A percentile compares a stretch with the other conserved stretches of the same genome.
Conservation (phyloP, 1,140 invertebrate species). For the Hydropsyche tenuis region DNA sequence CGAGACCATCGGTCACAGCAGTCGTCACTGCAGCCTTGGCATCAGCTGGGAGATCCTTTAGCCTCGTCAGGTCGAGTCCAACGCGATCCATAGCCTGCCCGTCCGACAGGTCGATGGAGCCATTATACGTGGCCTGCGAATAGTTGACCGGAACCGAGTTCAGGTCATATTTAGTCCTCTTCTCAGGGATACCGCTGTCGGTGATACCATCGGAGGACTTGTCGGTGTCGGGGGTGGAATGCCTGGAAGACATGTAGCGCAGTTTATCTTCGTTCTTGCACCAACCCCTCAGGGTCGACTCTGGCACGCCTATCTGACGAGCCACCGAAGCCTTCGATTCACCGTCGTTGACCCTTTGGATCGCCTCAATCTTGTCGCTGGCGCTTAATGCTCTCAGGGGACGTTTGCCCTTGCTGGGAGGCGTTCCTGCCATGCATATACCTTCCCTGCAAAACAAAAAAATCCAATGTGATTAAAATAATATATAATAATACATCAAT, state of each 20-base stretch:
- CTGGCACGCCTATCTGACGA: constrained; percentile 80
- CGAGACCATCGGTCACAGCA: constrained; percentile 47
- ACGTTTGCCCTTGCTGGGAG: constrained; percentile 69
- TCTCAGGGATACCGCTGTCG: constrained; percentile 56
- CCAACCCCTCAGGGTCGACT: constrained; percentile 83
- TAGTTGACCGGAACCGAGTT: constrained; percentile 54
- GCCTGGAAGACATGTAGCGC: constrained; percentile 71
- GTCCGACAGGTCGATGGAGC: constrained; percentile 47
- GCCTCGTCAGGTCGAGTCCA: constrained; percentile 40
- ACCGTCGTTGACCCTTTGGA: constrained; percentile 78
- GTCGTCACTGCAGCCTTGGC: constrained; percentile 24
- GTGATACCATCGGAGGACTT: constrained; percentile 61
- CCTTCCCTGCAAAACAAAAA: constrained; percentile 50
- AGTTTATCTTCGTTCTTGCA: constrained; percentile 84
- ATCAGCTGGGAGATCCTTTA: constrained; percentile 29
- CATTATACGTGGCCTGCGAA: constrained; percentile 54
- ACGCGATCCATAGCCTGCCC: constrained; percentile 28
- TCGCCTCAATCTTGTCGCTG: constrained; percentile 78
- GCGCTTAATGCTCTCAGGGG: constrained; percentile 74
- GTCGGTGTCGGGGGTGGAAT: constrained; percentile 69
- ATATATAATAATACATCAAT: too few species aligned
- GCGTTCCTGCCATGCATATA: constrained; percentile 46
- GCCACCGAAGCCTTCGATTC: constrained; percentile 84
- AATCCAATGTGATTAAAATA: neutral
- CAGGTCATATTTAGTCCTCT: constrained; percentile 61